Evolutionary conservation across 2,888 invertebrate genomes (phyloP).

Genomic region (Volucella zonaria): DNA sequence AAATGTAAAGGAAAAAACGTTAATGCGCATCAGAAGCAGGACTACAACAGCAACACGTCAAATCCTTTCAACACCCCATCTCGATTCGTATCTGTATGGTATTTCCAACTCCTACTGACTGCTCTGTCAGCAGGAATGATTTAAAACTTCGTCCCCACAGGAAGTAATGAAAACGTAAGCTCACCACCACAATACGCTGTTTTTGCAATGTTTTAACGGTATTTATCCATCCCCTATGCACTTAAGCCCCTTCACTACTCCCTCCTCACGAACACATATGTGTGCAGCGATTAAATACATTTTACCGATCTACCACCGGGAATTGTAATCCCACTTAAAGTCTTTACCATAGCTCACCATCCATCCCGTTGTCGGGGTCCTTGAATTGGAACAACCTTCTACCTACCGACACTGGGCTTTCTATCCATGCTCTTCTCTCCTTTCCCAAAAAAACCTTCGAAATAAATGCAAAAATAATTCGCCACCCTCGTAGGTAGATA

Average conservation of each 20-base stretch:
- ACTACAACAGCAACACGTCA: too few species aligned
- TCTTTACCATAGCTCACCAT: conserved; percentile 43
- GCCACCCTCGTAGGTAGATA: background rate
- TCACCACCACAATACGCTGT: conserved; percentile 46
- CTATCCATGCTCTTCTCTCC: background rate
- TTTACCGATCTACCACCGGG: conserved; percentile 52
- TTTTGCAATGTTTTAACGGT: conserved; percentile 55
- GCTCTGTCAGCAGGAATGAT: conserved; percentile 9
- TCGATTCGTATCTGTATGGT: too few species aligned
- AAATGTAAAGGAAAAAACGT: too few species aligned
- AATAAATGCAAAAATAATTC: conserved; percentile 65
- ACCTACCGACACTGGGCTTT: background rate
- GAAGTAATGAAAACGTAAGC: conserved; percentile 39
- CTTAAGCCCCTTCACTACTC: conserved; percentile 34
- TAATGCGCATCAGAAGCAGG: too few species aligned
- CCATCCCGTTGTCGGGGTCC: conserved; percentile 18
- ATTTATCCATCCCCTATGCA: conserved; percentile 44
- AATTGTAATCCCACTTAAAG: conserved; percentile 49
- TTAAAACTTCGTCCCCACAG: conserved; percentile 10
- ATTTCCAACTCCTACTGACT: too few species aligned
- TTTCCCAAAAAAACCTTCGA: conserved; percentile 25
- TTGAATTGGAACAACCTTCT: conserved; percentile 6
- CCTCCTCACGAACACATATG: conserved; percentile 3
- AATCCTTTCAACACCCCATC: too few species aligned
- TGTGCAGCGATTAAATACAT: conserved; percentile 54